These are phyloP conservation scores for Hirtodrosophila histrioides DNA, from an alignment of 2,888 invertebrate species.

Conservation along the genomic window DNA sequence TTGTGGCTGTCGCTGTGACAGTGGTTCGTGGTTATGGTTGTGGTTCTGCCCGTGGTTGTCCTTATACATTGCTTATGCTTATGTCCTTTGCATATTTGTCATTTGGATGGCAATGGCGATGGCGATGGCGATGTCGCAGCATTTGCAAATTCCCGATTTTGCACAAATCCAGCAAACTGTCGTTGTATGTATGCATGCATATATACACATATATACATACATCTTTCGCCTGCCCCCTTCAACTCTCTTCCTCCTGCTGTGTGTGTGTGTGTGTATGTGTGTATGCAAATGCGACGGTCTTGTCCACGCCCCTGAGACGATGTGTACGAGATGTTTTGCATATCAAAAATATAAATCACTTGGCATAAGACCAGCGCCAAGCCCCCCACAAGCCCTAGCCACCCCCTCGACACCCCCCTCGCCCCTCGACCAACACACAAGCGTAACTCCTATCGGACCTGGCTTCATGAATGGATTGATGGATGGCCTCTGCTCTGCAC, in stretches of 20 bases:
- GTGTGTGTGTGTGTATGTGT: slow-evolving; percentile 6
- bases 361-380: slow-evolving; percentile 74
- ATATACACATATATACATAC: slow-evolving; percentile 1
- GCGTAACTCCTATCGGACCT: slow-evolving; percentile 40
- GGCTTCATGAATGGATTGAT: slow-evolving; percentile 52
- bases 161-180: slow-evolving; percentile 68
- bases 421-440: not conserved
- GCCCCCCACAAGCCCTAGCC: slow-evolving; percentile 19
- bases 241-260: not conserved
- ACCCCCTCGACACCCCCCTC: not conserved
- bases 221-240: slow-evolving; percentile 2
- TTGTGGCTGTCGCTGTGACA: slow-evolving; percentile 5
- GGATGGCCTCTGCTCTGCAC: slow-evolving; percentile 56
- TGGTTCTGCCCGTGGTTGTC: slow-evolving; percentile 45
- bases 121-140: slow-evolving; percentile 47
- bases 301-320: slow-evolving; percentile 68
- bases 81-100: slow-evolving; percentile 79
- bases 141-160: slow-evolving; percentile 74
- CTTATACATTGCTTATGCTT: slow-evolving; percentile 77
- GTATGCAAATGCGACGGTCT: slow-evolving; percentile 65
- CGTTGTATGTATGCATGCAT: slow-evolving; percentile 10
- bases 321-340: slow-evolving; percentile 74
- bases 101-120: slow-evolving; percentile 58
- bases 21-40: not conserved
- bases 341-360: slow-evolving; percentile 81